Evolutionary conservation across 2,888 invertebrate species (phyloP).

Genomic region (Xestia c-nigrum): DNA sequence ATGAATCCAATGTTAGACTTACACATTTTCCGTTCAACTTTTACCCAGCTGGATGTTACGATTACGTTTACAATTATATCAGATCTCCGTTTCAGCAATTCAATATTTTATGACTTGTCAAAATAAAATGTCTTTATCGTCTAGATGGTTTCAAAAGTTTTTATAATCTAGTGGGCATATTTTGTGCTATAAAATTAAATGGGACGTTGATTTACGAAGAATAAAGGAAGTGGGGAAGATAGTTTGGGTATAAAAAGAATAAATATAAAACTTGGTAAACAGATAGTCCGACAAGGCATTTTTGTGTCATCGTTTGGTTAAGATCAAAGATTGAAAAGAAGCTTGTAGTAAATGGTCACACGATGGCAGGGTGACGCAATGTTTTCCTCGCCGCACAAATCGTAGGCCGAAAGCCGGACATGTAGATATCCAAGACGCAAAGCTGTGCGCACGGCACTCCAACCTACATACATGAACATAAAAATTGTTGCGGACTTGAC

Average conservation of each 20-base stretch:
- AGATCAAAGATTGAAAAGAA: slow-evolving; percentile 67
- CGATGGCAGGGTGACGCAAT: slow-evolving; percentile 82
- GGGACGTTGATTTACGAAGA: slow-evolving; percentile 45
- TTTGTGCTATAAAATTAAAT: slow-evolving; percentile 42
- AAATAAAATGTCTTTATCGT: slow-evolving; percentile 55
- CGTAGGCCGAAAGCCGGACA: slow-evolving; percentile 87
- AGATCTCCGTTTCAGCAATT: slow-evolving; percentile 38
- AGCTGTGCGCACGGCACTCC: slow-evolving; percentile 88
- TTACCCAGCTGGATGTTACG: slow-evolving; percentile 13
- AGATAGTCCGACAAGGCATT: slow-evolving; percentile 47
- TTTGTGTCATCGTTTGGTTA: slow-evolving; percentile 62
- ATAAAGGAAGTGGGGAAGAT: slow-evolving; percentile 41
- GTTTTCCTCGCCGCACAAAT: slow-evolving; percentile 78
- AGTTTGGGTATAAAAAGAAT: slow-evolving; percentile 14
- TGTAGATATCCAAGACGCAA: slow-evolving; percentile 78
- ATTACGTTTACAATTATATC: slow-evolving; percentile 29
- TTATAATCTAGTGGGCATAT: slow-evolving; percentile 67
- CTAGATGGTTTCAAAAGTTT: slow-evolving; percentile 64
- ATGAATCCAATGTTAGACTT: slow-evolving; percentile 31
- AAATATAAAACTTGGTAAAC: slow-evolving; percentile 35
- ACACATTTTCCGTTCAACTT: slow-evolving; percentile 54
- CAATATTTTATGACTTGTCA: slow-evolving; percentile 55
- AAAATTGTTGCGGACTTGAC: slow-evolving; percentile 80
- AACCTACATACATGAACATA: slow-evolving; percentile 87
- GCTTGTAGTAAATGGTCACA: slow-evolving; percentile 72